Conservation (phyloP, 2,888 invertebrate genomes). For the Catocala nupta region DNA sequence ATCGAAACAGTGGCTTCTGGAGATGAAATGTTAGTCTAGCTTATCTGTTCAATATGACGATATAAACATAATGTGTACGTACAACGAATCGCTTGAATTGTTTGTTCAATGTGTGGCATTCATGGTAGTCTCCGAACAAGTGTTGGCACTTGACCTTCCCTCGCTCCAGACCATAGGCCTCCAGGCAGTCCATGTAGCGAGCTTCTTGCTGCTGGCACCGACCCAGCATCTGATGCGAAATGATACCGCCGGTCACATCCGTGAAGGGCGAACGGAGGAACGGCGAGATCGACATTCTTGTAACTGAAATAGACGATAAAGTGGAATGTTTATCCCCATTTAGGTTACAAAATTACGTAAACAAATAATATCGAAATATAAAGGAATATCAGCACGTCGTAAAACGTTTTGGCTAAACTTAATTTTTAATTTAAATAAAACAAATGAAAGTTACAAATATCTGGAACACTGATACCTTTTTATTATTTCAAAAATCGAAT, state of each 20-base stretch:
- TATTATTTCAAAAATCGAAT: slow-evolving; percentile 36
- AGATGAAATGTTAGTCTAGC: background rate
- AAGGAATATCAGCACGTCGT: background rate
- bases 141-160: slow-evolving; percentile 88
- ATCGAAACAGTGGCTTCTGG: too few relatives aligned
- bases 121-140: slow-evolving; percentile 90
- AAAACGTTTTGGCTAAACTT: background rate
- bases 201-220: slow-evolving; percentile 90
- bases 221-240: slow-evolving; percentile 89
- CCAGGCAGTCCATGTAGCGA: slow-evolving; percentile 91
- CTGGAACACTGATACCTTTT: slow-evolving; percentile 28
- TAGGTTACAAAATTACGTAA: slow-evolving; percentile 76
- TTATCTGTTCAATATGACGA: background rate
- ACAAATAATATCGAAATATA: slow-evolving; percentile 51
- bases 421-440: slow-evolving; percentile 5
- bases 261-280: slow-evolving; percentile 90
- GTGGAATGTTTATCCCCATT: slow-evolving; percentile 6
- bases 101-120: slow-evolving; percentile 89
- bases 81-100: slow-evolving; percentile 88
- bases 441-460: slow-evolving; percentile 2
- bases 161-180: slow-evolving; percentile 92
- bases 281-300: slow-evolving; percentile 89
- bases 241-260: slow-evolving; percentile 89
- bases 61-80: slow-evolving; percentile 40
- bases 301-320: slow-evolving; percentile 33